Evolutionary conservation across 2,113 vertebrate genomes (phyloP), one percentile per base, ranked within the genome.

Genomic region (Nothobranchius furzeri): DNA sequence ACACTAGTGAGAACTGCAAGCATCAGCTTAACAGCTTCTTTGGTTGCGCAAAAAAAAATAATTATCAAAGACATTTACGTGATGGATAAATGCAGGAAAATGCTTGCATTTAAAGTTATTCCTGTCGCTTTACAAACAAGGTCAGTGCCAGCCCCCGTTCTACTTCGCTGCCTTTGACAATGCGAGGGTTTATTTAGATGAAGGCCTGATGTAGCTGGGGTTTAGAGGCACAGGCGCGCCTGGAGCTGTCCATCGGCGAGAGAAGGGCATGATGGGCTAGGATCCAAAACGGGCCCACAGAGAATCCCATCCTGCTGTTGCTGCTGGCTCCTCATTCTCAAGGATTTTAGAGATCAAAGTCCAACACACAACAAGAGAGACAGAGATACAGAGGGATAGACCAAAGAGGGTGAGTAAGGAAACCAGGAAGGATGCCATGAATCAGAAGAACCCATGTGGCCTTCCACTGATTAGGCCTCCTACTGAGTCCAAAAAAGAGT

Each of bases 261-360:
- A 89, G 87, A 77, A 85, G 77, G 85, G 87, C 83, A 86, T 76
- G 85, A 90, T 88, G 85, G 91, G 89, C 91, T 78, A 76, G 77
- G 75, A 87, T 92, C 91, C 90, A 91, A 40, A 90, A 82, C 75
- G 72, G 64, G 83, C 85, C 87, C 88, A 85, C 76, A 85, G 89
- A 89, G 89, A 86, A 87, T 88, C 87, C 85, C 83, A 75, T 86
- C 85, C 85, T 86, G 89, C 87, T 87, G 85, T 85, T 88, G 86
- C 86, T 90, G 81, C 89, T 87, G 85, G 88, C 88, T 90, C 70
- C 79, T 90, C 87, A 77, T 86, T 91, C 89, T 91, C 89, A 91
- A 92, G 91, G 92, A 91, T 90, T 90, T 92, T 92, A 90, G 89
- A 92, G 93, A 92, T 92, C 91, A 93, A 92, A 93, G 84, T 85